Percentiles rank a stretch among this genome's conserved stretches.
These are phyloP conservation scores for Leucoraja ocellata DNA, from an alignment of 2,797 vertebrate genomes.

Conservation along the genomic window DNA sequence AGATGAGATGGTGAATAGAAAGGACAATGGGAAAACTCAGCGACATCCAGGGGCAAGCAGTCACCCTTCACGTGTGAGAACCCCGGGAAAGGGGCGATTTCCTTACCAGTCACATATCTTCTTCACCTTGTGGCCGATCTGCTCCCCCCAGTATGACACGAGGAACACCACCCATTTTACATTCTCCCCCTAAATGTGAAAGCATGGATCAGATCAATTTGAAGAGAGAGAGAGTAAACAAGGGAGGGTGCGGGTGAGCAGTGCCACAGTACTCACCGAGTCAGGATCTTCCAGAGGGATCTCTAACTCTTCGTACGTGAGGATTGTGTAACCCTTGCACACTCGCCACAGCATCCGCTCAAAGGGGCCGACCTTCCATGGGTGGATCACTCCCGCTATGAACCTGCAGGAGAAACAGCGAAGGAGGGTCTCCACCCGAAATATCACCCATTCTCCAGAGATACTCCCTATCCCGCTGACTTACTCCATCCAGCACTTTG, in stretches of 20 bases:
- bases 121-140: constrained; percentile 95
- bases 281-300: constrained; percentile 77
- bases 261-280: constrained; percentile 65
- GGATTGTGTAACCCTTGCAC: constrained; percentile 89
- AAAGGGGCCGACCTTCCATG: constrained; percentile 85
- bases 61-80: background rate
- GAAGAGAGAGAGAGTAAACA: background rate
- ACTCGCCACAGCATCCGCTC: constrained; percentile 92
- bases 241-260: background rate
- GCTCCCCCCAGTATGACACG: constrained; percentile 96
- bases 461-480: too few relatives aligned
- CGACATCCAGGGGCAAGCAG: too few relatives aligned
- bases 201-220: background rate
- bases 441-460: too few relatives aligned
- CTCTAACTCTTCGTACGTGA: constrained; percentile 82
- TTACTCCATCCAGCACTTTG: too few relatives aligned
- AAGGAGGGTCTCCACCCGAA: too few relatives aligned
- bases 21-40: too few relatives aligned
- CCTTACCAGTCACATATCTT: constrained; percentile 96
- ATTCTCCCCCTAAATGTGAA: constrained; percentile 66
- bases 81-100: background rate
- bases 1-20: too few relatives aligned
- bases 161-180: constrained; percentile 85
- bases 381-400: constrained; percentile 83
- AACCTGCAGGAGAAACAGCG: constrained; percentile 59